These are phyloP conservation scores for Scaptomyza pallida DNA, from an alignment of 1,140 invertebrate species.

Conservation along the genomic window DNA sequence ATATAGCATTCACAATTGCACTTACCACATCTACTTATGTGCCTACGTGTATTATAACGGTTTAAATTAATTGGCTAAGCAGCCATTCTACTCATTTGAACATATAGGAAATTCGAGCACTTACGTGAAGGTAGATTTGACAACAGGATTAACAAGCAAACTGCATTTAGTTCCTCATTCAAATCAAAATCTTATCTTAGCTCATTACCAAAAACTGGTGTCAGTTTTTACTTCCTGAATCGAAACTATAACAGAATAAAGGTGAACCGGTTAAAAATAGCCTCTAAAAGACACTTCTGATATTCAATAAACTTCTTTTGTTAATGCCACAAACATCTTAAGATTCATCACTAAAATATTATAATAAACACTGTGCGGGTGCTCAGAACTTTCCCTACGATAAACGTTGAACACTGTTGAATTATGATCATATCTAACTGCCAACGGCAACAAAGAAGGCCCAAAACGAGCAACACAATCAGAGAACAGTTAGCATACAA, in stretches of 20 bases:
- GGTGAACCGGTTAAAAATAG: too few species aligned
- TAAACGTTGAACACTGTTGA: slow-evolving; percentile 60
- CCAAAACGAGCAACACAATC: slow-evolving; percentile 27
- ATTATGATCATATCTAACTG: slow-evolving; percentile 55
- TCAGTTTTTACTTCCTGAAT: not conserved
- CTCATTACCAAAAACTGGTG: not conserved
- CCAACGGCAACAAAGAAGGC: slow-evolving; percentile 15
- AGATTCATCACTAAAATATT: not conserved
- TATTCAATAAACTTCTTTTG: too few species aligned
- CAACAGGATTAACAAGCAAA: not conserved
- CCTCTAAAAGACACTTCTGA: too few species aligned
- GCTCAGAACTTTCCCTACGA: slow-evolving; percentile 57
- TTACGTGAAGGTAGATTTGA: not conserved
- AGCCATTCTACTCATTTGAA: not conserved
- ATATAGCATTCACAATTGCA: slow-evolving; percentile 52
- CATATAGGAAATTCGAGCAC: not conserved
- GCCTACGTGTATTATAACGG: slow-evolving; percentile 1
- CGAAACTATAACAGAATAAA: not conserved
- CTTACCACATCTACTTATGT: slow-evolving; percentile 6
- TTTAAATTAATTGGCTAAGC: slow-evolving; percentile 27
- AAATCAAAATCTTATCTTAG: not conserved
- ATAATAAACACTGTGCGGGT: slow-evolving; percentile 6
- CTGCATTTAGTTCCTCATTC: not conserved
- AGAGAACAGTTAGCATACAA: slow-evolving; percentile 63
- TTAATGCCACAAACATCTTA: not conserved